These are phyloP conservation scores for Sapajus apella DNA, from an alignment of 2,113 vertebrate species.

Conservation along the genomic window DNA sequence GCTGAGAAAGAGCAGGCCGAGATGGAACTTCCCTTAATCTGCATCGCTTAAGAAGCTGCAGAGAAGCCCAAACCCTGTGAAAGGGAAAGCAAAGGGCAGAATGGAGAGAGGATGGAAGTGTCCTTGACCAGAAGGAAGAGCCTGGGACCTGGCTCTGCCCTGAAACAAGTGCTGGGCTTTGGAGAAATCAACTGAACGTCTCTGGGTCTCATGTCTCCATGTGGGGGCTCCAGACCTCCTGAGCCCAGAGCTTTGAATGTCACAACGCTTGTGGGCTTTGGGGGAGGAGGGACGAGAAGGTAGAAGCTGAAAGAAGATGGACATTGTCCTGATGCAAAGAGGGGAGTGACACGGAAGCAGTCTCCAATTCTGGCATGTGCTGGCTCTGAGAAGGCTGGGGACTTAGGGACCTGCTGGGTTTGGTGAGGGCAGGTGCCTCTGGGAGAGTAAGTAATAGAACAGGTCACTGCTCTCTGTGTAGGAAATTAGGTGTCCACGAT, in stretches of 20 bases:
- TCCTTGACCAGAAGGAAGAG: not conserved
- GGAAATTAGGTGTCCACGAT: not conserved
- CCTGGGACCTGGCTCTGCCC: not conserved
- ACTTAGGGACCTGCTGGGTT: accelerated
- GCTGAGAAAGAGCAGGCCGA: not conserved
- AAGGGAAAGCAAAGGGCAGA: not conserved
- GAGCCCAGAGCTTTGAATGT: not conserved
- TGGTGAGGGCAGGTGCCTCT: not conserved
- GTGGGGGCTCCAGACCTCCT: accelerated
- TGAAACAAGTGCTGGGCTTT: not conserved
- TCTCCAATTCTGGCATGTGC: not conserved
- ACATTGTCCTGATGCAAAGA: not conserved
- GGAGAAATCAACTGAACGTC: not conserved
- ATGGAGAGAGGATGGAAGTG: not conserved
- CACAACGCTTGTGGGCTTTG: not conserved
- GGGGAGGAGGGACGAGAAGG: not conserved
- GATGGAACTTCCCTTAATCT: not conserved
- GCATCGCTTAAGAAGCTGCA: not conserved
- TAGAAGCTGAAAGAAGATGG: not conserved
- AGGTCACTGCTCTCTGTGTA: not conserved
- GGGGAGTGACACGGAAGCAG: not conserved
- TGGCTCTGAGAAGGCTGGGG: not conserved
- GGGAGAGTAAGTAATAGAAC: not conserved
- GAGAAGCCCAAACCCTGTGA: not conserved
- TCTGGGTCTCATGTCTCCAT: not conserved